These are phyloP conservation scores for Numenius arquata DNA, from an alignment of 2,113 vertebrate genomes.

Conservation along the genomic window DNA sequence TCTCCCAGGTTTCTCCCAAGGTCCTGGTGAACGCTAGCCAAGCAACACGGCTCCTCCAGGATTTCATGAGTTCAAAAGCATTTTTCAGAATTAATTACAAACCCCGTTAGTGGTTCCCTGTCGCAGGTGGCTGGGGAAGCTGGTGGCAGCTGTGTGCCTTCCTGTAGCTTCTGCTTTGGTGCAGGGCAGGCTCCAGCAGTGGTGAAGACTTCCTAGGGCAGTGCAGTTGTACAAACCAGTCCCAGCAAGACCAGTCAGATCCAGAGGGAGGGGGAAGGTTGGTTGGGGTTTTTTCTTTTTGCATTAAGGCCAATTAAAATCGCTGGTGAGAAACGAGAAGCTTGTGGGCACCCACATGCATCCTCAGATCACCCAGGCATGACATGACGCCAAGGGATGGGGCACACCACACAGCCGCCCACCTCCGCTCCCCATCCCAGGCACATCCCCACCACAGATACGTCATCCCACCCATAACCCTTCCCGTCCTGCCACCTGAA, in stretches of 20 bases:
- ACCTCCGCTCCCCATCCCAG: neutral
- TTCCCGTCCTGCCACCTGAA: neutral
- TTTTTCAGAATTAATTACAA: neutral
- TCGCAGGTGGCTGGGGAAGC: neutral
- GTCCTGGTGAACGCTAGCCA: neutral
- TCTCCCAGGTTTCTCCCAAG: neutral
- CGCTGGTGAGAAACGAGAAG: neutral
- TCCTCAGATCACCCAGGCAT: neutral
- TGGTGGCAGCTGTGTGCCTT: neutral
- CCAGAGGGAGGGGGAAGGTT: neutral
- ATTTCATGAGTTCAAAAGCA: neutral
- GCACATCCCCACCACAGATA: neutral
- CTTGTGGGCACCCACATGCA: accelerated
- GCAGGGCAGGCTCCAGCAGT: neutral
- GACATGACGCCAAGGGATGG: neutral
- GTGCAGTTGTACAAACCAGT: neutral
- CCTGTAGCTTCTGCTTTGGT: neutral
- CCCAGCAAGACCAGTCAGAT: neutral
- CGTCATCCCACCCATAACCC: accelerated
- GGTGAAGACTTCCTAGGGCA: neutral
- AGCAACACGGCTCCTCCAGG: neutral
- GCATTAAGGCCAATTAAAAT: neutral
- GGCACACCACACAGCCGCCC: neutral
- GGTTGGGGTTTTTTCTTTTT: neutral
- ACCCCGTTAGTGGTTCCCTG: neutral